Evolutionary conservation across 2,888 invertebrate genomes (phyloP), one percentile per base, ranked within the genome.

Genomic region (Unio pictorum): DNA sequence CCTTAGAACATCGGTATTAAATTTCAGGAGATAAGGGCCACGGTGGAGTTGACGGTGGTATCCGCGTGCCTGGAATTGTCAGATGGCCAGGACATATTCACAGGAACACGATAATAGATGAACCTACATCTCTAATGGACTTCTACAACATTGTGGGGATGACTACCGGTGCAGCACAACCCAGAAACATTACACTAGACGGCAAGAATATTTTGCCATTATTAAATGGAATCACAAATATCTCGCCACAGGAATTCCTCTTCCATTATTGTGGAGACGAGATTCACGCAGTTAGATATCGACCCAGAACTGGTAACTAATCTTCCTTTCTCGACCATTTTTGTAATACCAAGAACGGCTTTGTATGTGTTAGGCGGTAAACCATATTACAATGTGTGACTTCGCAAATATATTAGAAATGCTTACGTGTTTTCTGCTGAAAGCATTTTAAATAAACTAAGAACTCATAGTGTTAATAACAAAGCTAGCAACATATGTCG

Each of bases 101-200:
- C 17, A 68, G 81, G 15, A 85, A 84, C n/a, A 67, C 64, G 7
- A 81, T 78, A 4, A 79, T 85, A 11, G 75, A 84, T 62, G 83
- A 81, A 64, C 84, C 87, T 3, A 89, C 89, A 3, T 85, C 83
- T 55, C 83, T 85, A 64, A 89, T 91, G 89, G 91, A 91, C 77
- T 69, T 90, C 26, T 84, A 86, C 59, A 86, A 89, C 4, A 88
- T 90, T 0, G 71, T 90, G 1, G 78, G 85, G 30, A 73, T 83
- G 7, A 64, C 88, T 20, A 80, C 83, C 30, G 79, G 80, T 5
- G 75, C 78, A 18, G 57, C 76, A 3, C 23, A 83, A 20, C 86
- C 87, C 6, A 60, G 64, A 3, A 84, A 87, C 71, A 68, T 81
- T 23, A 20, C 69, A 17, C 79, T 90, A 7, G 90, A 90, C 74